A percentile compares a stretch with the other conserved stretches of the same genome.
phyloP scores from a whole-genome alignment of 2,888 invertebrate species.

The Sarcophaga caerulescens region DNA sequence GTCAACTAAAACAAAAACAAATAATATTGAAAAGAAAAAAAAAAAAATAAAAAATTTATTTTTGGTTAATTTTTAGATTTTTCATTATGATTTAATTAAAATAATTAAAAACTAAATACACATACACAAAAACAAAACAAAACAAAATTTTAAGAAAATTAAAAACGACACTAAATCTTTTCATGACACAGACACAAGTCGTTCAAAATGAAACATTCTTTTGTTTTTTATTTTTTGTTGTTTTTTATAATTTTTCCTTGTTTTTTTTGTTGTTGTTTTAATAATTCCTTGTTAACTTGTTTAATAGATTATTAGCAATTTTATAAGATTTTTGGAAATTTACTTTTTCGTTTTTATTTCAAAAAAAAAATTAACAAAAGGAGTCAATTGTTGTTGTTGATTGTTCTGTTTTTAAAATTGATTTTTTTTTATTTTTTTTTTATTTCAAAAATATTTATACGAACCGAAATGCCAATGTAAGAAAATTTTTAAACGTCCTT shows the following conservation, averaged over 20 bases:
- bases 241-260: neutral
- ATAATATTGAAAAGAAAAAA: neutral
- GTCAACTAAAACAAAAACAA: neutral
- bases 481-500: constrained; percentile 47
- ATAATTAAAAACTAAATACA: constrained; percentile 51
- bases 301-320: too few species aligned
- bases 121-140: constrained; percentile 59
- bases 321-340: too few species aligned
- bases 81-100: neutral
- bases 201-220: constrained; percentile 45
- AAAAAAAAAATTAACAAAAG: neutral
- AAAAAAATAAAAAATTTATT: too few species aligned
- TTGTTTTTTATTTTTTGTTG: constrained; percentile 24
- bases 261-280: neutral
- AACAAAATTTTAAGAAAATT: constrained; percentile 40
- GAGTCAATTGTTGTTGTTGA: neutral
- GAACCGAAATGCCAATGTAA: constrained; percentile 63
- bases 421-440: neutral
- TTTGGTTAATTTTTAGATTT: neutral
- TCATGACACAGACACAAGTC: constrained; percentile 66
- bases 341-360: too few species aligned
- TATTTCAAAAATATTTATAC: constrained; percentile 51
- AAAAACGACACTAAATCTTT: constrained; percentile 67
- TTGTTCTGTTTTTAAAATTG: constrained; percentile 40
- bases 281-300: neutral